A percentile compares a stretch with the other conserved stretches of the same genome.
Conservation (phyloP, 2,113 vertebrate species). For the Thunnus thynnus region DNA sequence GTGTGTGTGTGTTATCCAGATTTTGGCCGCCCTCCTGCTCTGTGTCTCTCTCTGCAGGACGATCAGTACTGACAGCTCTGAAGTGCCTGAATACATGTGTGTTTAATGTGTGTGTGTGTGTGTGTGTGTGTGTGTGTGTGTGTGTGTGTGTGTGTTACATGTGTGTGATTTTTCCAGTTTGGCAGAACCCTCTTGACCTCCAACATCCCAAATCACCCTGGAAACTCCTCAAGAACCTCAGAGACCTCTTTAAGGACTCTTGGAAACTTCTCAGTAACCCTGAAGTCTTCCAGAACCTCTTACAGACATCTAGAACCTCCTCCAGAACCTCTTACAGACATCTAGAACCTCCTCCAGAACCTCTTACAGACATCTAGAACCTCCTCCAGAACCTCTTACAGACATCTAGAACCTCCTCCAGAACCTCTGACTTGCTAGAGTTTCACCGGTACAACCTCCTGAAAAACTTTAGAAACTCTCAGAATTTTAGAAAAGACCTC, state of each 20-base stretch:
- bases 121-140: conserved; percentile 31
- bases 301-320: neutral
- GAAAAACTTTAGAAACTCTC: too few relatives aligned
- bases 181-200: conserved; percentile 48
- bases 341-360: too few relatives aligned
- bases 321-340: neutral
- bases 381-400: too few relatives aligned
- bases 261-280: conserved; percentile 31
- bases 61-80: conserved; percentile 54
- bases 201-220: conserved; percentile 39
- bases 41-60: conserved; percentile 45
- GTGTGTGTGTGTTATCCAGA: conserved; percentile 4
- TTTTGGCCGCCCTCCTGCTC: conserved; percentile 49
- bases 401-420: too few relatives aligned
- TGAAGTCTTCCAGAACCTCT: too few relatives aligned
- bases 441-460: too few relatives aligned
- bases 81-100: conserved; percentile 22
- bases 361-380: too few relatives aligned
- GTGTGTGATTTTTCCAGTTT: conserved; percentile 46
- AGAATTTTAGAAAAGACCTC: too few relatives aligned
- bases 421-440: too few relatives aligned
- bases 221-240: conserved; percentile 32
- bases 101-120: neutral
- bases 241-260: conserved; percentile 25
- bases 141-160: conserved; percentile 26